Base-by-base conservation (phyloP, 2,888 invertebrate genomes). In the Epiblema foenella region DNA sequence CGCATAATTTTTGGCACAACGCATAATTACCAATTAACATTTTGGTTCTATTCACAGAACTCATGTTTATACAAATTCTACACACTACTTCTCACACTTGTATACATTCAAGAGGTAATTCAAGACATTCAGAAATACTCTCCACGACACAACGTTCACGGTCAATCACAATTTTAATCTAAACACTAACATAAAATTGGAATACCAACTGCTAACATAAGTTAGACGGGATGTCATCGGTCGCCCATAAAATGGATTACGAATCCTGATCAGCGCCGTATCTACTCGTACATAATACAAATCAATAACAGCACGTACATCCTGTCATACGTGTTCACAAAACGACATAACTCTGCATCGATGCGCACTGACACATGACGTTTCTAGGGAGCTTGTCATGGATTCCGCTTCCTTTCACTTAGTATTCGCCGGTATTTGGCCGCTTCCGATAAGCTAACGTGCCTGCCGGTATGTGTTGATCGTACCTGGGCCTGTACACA, bases 391-490 rank as follows among this genome's bases (percentile, higher is more conserved):
- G 15, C 20, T 39, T 59, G 58, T 59, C 37, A 71, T 58, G 46
- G 51, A 66, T 68, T 65, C 60, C 68, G 77, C 76, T 85, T 87
- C 86, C 86, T 85, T 68, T 63, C 76, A 77, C 79, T 85, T 84
- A 82, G 81, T 86, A 86, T 85, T 83, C 85, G 75, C 69, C 74
- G 75, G 74, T 78, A 78, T 79, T 76, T 74, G 57, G 67, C 56
- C 49, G 75, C 76, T 77, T 80, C 78, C 78, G 75, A 75, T 75
- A 49, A 54, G 57, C 49, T 57, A 71, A 29, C 52, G 20, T 46
- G 54, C 17, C 52, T 52, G 15, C 51, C 20, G 65, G 29, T 42
- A 20, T 46, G 52, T 15, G 54, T 62, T 74, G 20, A 39, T 37
- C 39, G 52, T 24, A n/a, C 0, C n/a, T n/a, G n/a, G n/a, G n/a